Conservation (phyloP, 1,140 invertebrate species). For the Drosophila saltans region DNA sequence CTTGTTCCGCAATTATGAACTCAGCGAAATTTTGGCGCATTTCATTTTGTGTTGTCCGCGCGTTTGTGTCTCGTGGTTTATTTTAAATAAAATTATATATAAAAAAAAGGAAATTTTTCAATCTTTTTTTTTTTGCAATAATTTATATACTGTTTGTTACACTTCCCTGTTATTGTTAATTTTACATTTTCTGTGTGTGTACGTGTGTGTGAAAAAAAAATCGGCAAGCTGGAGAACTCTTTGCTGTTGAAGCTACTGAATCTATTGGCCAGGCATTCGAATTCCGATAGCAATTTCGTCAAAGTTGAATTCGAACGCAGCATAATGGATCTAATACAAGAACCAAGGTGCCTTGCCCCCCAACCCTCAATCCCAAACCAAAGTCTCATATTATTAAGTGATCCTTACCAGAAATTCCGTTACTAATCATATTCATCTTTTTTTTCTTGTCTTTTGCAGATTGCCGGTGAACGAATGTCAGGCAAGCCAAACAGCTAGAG, state of each 20-base stretch:
- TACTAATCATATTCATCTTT: background rate
- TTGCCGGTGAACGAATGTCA: slow-evolving; percentile 94
- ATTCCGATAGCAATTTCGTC: slow-evolving; percentile 67
- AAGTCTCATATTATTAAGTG: background rate
- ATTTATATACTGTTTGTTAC: slow-evolving; percentile 12
- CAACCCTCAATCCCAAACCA: too few relatives aligned
- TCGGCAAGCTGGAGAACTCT: slow-evolving; percentile 78
- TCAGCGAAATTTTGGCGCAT: slow-evolving; percentile 71
- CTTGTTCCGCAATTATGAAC: slow-evolving; percentile 49
- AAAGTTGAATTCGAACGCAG: slow-evolving; percentile 82
- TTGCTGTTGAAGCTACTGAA: slow-evolving; percentile 74
- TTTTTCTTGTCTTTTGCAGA: slow-evolving; percentile 84
- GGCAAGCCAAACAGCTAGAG: slow-evolving; percentile 90
- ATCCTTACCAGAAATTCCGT: background rate
- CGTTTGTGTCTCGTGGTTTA: slow-evolving; percentile 49
- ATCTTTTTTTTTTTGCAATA: slow-evolving; percentile 4
- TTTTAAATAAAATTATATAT: slow-evolving; percentile 26
- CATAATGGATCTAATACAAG: slow-evolving; percentile 80
- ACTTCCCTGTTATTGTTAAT: background rate
- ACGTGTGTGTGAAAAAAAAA: slow-evolving; percentile 3
- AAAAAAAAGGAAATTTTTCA: background rate
- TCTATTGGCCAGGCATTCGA: slow-evolving; percentile 62
- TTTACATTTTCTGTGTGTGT: slow-evolving; percentile 19
- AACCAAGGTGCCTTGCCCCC: slow-evolving; percentile 53
- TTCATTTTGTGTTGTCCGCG: slow-evolving; percentile 63